A percentile compares a stretch with the other conserved stretches of the same genome.
These are phyloP conservation scores for Protodeltote pygarga DNA, from an alignment of 2,888 invertebrate genomes.

Conservation along the genomic window DNA sequence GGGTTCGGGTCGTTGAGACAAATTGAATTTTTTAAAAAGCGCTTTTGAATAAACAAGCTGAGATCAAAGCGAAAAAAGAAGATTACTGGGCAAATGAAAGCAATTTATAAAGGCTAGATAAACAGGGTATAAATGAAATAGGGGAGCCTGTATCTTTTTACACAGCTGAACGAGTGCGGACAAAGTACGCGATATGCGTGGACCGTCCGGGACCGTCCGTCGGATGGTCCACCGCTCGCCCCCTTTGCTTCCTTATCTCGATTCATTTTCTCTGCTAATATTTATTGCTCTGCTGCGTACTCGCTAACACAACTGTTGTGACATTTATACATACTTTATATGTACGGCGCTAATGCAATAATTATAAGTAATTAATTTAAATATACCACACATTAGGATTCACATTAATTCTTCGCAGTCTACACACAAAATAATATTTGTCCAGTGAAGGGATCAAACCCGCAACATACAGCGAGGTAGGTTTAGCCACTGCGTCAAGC, in stretches of 20 bases:
- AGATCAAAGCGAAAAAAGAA: slow-evolving; percentile 65
- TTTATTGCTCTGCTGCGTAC: slow-evolving; percentile 56
- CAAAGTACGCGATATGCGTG: slow-evolving; percentile 63
- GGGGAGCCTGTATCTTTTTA: slow-evolving; percentile 76
- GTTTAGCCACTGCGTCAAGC: no score
- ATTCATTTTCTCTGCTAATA: slow-evolving; percentile 66
- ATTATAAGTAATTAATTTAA: not conserved
- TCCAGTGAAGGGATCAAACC: no score
- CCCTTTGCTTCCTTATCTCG: slow-evolving; percentile 61
- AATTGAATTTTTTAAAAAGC: slow-evolving; percentile 38
- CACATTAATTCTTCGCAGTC: no score
- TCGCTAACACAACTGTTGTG: slow-evolving; percentile 25
- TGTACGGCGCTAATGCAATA: not conserved
- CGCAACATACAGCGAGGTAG: no score
- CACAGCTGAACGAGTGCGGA: slow-evolving; percentile 74
- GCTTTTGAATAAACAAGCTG: slow-evolving; percentile 30
- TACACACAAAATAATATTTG: no score
- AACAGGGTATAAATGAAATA: slow-evolving; percentile 65
- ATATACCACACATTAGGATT: not conserved
- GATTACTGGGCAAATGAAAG: slow-evolving; percentile 65
- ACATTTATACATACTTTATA: not conserved
- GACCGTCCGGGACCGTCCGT: slow-evolving; percentile 33
- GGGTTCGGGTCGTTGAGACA: slow-evolving; percentile 13
- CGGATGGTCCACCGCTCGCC: slow-evolving; percentile 34
- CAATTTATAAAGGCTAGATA: slow-evolving; percentile 66